Evolutionary conservation across 2,113 vertebrate species (phyloP), one percentile per base, ranked within the genome.

Genomic region (Eira barbara): DNA sequence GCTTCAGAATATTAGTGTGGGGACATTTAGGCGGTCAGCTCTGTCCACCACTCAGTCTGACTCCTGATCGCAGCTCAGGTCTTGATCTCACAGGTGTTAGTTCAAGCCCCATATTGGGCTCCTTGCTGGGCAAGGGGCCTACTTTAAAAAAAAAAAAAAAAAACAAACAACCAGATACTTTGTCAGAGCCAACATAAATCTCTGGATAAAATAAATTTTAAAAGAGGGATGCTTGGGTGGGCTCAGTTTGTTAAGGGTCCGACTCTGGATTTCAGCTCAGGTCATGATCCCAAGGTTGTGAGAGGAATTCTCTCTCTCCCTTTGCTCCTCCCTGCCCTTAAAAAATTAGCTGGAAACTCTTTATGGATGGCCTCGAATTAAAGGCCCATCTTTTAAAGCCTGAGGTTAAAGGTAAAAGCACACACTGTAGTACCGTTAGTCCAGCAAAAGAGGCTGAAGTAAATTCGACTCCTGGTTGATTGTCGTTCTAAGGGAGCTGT

Each of bases 1-100:
- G 89, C 69, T 89, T 65, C 74, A 79, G 52, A 89, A 88, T 29
- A 85, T 52, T 67, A 61, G 81, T 93, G 96, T 92, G 94, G 65
- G 65, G 65, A 31, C 31, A 1, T 67, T 34, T 67, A 34, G 65
- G 65, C 3, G 2, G 20, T 61, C 59, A 18, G 15, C 34, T 20
- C 34, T n/a, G 17, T n/a, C 29, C 2, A 13, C 63, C 14, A 14
- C 29, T 7, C 29, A 15, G 13, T 63, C 27, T 29, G 12, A 63
- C 61, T 63, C 61, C 4, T 63, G 61, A 31, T 63, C 27, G 0
- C 61, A 63, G 29, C 14, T 7, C 29, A 31, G 13, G 13, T 31
- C 63, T 34, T 31, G 13, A 63, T 34, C 63, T 65, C 63, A 7
- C 29, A 6, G 29, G 29, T 31, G 6, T 15, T 29, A 65, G 63